Evolutionary conservation across 2,797 vertebrate genomes (phyloP).

Genomic region (Atherinosoma microstoma): DNA sequence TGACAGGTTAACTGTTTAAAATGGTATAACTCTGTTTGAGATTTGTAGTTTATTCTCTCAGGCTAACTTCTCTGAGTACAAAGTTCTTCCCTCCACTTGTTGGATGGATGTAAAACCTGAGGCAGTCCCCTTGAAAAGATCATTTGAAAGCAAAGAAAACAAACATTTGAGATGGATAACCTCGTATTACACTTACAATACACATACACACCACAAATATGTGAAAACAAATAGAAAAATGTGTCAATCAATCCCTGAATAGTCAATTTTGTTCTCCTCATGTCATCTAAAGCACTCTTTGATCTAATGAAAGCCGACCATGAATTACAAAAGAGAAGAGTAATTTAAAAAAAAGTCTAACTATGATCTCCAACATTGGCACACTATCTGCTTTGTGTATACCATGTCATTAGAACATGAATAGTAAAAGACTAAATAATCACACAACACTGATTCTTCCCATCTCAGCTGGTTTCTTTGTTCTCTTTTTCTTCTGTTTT

Average conservation of each 20-base stretch:
- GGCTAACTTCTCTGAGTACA: conserved; percentile 10
- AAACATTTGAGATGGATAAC: conserved; percentile 19
- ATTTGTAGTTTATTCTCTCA: conserved; percentile 31
- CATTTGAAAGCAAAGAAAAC: conserved; percentile 43
- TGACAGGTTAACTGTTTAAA: conserved; percentile 40
- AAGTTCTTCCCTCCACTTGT: conserved; percentile 28
- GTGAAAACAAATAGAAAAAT: conserved; percentile 26
- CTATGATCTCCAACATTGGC: conserved; percentile 12
- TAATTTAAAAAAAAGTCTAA: neutral
- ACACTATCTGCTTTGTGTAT: conserved; percentile 17
- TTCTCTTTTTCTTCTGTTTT: conserved; percentile 58
- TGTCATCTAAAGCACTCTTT: conserved; percentile 19
- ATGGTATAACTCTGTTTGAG: conserved; percentile 31
- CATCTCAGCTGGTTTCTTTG: conserved; percentile 55
- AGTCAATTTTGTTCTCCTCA: conserved; percentile 5
- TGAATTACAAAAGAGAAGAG: conserved; percentile 25
- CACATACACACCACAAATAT: conserved; percentile 7
- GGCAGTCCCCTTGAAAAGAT: conserved; percentile 15
- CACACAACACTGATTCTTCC: neutral
- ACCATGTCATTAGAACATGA: conserved; percentile 12
- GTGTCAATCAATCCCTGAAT: neutral
- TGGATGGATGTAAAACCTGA: conserved; percentile 30
- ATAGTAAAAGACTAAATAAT: neutral
- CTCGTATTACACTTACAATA: conserved; percentile 29
- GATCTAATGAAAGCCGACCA: conserved; percentile 12